phyloP scores from a whole-genome alignment of 2,888 invertebrate species.

The Nymphalis c-album region DNA sequence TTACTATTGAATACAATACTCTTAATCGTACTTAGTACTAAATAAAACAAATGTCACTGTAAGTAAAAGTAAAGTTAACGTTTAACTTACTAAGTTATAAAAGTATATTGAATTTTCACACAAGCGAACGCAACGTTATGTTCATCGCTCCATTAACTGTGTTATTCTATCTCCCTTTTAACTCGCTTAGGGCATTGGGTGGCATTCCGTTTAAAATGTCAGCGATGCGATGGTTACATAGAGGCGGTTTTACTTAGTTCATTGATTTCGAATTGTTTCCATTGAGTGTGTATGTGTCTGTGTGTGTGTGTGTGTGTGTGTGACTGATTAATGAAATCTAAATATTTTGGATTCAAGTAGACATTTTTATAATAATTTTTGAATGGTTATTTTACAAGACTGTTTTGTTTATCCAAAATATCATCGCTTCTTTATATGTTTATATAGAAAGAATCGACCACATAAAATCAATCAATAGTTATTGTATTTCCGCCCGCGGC shows the following conservation, averaged over 20 bases:
- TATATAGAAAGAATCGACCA: no score
- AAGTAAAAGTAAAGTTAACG: no score
- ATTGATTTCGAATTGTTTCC: constrained; percentile 5
- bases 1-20: no score
- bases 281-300: neutral
- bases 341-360: neutral
- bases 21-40: no score
- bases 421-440: no score
- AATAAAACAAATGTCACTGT: no score
- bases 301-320: neutral
- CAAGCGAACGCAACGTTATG: constrained; percentile 12
- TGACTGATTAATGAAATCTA: neutral
- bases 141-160: constrained; percentile 32
- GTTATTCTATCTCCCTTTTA: constrained; percentile 33
- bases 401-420: no score
- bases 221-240: constrained; percentile 22
- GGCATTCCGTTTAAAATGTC: constrained; percentile 36
- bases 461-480: no score
- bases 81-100: constrained; percentile 14
- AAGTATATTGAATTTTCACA: constrained; percentile 23
- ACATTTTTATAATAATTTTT: no score
- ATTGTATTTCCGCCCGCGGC: no score
- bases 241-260: constrained; percentile 18
- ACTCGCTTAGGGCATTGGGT: constrained; percentile 27
- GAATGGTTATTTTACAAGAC: no score